These are phyloP conservation scores for Tachypleus tridentatus DNA, from an alignment of 1,140 invertebrate species.

Conservation along the genomic window DNA sequence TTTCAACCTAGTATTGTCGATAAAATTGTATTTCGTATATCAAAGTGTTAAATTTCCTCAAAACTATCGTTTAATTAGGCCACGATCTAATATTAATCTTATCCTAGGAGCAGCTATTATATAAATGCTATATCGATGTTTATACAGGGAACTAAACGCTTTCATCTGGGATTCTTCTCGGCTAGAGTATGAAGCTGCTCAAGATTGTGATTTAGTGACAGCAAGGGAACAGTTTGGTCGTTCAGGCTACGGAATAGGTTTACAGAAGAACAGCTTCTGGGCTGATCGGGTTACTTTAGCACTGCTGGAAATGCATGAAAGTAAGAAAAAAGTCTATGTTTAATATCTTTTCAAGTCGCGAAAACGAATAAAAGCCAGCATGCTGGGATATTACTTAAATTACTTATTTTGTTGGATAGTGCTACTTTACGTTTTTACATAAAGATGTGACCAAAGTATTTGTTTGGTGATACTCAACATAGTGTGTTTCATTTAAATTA, in stretches of 20 bases:
- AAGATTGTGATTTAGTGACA: constrained; percentile 93
- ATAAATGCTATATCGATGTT: too few species aligned
- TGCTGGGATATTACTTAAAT: too few species aligned
- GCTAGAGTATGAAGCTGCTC: constrained; percentile 93
- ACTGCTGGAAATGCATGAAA: constrained; percentile 92
- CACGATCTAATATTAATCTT: background rate
- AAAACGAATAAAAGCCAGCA: too few species aligned
- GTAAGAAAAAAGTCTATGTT: constrained; percentile 41
- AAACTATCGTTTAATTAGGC: constrained; percentile 11
- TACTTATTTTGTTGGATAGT: too few species aligned
- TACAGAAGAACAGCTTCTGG: constrained; percentile 45
- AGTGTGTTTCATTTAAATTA: too few species aligned
- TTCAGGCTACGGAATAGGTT: constrained; percentile 76
- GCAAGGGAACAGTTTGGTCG: constrained; percentile 95
- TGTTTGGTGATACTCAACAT: too few species aligned
- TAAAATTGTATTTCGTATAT: too few species aligned
- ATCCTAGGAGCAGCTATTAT: too few species aligned
- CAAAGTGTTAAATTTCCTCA: background rate
- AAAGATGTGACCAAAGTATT: too few species aligned
- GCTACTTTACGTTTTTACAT: too few species aligned
- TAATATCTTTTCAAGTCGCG: too few species aligned
- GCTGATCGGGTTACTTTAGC: constrained; percentile 82
- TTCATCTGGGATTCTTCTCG: constrained; percentile 99
- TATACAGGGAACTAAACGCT: constrained; percentile 70
- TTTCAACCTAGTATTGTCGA: too few species aligned